Base-by-base conservation (phyloP, 2,113 vertebrate species). In the Rhegmatorhina hoffmannsi region DNA sequence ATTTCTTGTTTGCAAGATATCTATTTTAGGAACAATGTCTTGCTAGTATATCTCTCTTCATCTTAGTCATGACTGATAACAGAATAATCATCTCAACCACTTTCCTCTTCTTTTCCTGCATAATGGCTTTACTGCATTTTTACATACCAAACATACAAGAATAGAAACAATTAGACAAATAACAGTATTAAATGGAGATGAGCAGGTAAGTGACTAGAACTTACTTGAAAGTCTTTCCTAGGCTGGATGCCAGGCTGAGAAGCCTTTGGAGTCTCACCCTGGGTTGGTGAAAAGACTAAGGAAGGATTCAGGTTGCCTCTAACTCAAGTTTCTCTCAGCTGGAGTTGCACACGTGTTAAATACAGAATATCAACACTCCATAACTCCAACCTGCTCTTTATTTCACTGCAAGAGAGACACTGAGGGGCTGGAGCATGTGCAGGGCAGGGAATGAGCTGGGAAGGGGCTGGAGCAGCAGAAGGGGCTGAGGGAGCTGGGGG, bases 31-130 rank as follows among this genome's bases (percentile, higher is more conserved):
- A 96, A 95, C 87, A 97, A 94, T 96, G 92, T 90, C 95, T 92
- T 96, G 92, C 93, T 97, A 95, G 96, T 96, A 11, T 96, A 69
- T 95, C 72, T 97, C 69, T 94, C 87, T 89, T 81, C 95, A 84
- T 97, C 95, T 97, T 97, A 97, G 96, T 97, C 97, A 97, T 97
- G 94, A 95, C 95, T 96, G 95, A 95, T 96, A 97, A 96, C 86
- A 94, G 90, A 94, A 95, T 96, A 96, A 96, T 96, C 88, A 96
- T 94, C 94, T 94, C 91, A 91, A 68, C 88, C 84, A 55, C 92
- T 95, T 97, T 96, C 68, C 92, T 92, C 86, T 91, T 92, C 87
- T 94, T 94, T 92, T 86, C 91, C 62, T 88, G 74, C 92, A 90
- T 92, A 94, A 93, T 94, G 70, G 84, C 86, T 94, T 94, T 70